Base-by-base conservation (phyloP, 1,140 invertebrate species). In the Ips nitidus region DNA sequence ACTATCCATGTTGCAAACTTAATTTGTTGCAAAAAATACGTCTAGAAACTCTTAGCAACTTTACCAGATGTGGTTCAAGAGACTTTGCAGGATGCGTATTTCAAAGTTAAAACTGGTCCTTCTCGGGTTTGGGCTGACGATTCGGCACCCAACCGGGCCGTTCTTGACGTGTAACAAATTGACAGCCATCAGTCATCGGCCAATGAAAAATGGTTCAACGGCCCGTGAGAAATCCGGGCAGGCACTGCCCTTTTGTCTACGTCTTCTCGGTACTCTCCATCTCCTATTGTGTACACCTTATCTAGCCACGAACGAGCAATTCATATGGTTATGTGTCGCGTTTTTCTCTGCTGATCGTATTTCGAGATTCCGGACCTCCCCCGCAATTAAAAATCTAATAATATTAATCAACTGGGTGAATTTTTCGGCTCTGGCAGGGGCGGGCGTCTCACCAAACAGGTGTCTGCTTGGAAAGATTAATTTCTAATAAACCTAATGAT, bases 111-210 rank as follows among this genome's bases (percentile, higher is more conserved):
- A 22, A 22, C 22, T 22, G 22, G 22, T 22, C 22, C 22, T 22
- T 22, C 45, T 50, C 22, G 45, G 22, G n/a, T 37, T 55, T 42
- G 8, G 57, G 57, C 57, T 59, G 57, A 59, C 38, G 57, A 59
- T 42, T 41, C 3, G 1, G 57, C n/a, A 7, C 57, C 4, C 57
- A 59, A 41, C 57, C 8, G 57, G 57, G 74, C 73, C 76, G 76
- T 74, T 77, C 71, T 70, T 78, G 77, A 78, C 75, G 73, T 75
- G 65, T 73, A 77, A 78, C 77, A 78, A 78, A 78, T 78, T 75
- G 77, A 77, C 77, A 76, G 74, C 68, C 75, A 78, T 78, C 77
- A 78, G 73, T 78, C 77, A 76, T 73, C 75, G 73, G 39, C 6
- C 58, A 53, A 72, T 78, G 75, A 78, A 73, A 75, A 70, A 78